These are phyloP conservation scores for Chrysodeixis includens DNA, from an alignment of 2,888 invertebrate species.

Conservation along the genomic window DNA sequence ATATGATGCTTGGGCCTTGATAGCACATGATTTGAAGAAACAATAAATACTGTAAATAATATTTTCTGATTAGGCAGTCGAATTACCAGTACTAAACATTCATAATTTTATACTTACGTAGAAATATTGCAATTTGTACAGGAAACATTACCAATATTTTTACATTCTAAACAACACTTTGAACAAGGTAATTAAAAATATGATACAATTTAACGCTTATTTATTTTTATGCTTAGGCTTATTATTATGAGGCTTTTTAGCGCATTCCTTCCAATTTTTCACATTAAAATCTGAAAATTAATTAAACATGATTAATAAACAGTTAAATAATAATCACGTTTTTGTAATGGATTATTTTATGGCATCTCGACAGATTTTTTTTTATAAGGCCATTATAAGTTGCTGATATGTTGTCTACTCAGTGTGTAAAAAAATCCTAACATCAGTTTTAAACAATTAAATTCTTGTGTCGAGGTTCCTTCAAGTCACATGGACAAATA, in stretches of 20 bases:
- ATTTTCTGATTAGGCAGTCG: neutral
- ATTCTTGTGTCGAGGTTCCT: too few species aligned
- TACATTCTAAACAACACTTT: neutral
- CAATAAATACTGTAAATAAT: constrained; percentile 19
- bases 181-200: constrained; percentile 13
- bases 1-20: neutral
- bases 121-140: constrained; percentile 6
- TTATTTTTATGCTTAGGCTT: constrained; percentile 32
- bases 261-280: constrained; percentile 52
- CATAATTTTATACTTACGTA: constrained; percentile 17
- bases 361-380: neutral
- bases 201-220: constrained; percentile 13
- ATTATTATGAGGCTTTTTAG: constrained; percentile 19
- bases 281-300: constrained; percentile 62
- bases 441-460: too few species aligned
- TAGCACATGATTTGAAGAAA: constrained; percentile 6
- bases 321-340: too few species aligned
- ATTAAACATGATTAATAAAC: too few species aligned
- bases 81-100: neutral
- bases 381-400: too few species aligned
- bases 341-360: neutral
- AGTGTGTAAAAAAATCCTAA: too few species aligned
- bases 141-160: constrained; percentile 6
- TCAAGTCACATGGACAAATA: too few species aligned
- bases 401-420: too few species aligned